Conservation (phyloP, 2,113 vertebrate genomes). For the Bagarius yarrelli region DNA sequence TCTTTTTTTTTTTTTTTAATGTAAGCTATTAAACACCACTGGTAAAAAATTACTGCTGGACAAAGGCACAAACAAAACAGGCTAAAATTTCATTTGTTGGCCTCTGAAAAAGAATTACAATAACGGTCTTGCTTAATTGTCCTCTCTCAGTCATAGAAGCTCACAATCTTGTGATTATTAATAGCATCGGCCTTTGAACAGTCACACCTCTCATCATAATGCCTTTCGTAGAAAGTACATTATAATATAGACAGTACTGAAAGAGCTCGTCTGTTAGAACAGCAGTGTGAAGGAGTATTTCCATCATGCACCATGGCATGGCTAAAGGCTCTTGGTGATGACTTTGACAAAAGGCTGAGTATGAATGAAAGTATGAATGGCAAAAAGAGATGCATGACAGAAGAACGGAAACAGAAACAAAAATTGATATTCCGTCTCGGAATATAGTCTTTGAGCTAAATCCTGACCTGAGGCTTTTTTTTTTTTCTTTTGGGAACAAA, state of each 20-base stretch:
- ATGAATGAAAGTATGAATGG: constrained; percentile 51
- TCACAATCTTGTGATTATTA: neutral
- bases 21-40: too few relatives aligned
- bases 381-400: constrained; percentile 4
- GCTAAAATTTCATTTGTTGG: too few relatives aligned
- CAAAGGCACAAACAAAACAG: too few relatives aligned
- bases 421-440: neutral
- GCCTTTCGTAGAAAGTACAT: constrained; percentile 2
- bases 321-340: constrained; percentile 59
- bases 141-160: neutral
- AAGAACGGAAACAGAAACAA: neutral
- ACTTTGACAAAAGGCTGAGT: constrained; percentile 55
- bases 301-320: constrained; percentile 55
- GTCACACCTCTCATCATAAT: neutral
- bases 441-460: neutral
- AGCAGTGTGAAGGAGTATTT: constrained; percentile 29
- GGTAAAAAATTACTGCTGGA: too few relatives aligned
- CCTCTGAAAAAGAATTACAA: too few relatives aligned
- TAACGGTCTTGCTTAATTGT: neutral
- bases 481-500: constrained; percentile 1
- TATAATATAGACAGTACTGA: neutral
- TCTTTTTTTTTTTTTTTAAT: too few relatives aligned
- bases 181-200: neutral
- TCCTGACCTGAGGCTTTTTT: neutral
- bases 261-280: neutral